A percentile compares a stretch with the other conserved stretches of the same genome.
Conservation (phyloP, 2,888 invertebrate genomes). For the Tetragonisca angustula region DNA sequence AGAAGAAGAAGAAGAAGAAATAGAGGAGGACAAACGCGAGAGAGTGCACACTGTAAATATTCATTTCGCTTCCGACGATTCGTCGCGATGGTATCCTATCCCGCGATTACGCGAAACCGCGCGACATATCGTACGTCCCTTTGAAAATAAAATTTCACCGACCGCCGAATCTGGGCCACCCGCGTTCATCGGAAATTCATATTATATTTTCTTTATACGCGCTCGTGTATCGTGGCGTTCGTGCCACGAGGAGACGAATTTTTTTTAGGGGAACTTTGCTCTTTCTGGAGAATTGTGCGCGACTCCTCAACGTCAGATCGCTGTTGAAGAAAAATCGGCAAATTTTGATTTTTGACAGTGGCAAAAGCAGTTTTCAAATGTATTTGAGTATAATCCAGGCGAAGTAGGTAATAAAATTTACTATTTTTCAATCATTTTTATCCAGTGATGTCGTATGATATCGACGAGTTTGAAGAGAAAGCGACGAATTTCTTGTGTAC, state of each 20-base stretch:
- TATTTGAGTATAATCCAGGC: no score
- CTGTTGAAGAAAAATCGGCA: no score
- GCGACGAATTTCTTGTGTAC: no score
- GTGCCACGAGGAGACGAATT: background rate
- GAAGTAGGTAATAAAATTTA: no score
- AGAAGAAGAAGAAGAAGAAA: background rate
- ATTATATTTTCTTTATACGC: conserved; percentile 10
- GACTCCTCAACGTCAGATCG: no score
- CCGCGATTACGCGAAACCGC: conserved; percentile 38
- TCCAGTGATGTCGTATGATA: no score
- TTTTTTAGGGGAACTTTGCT: no score
- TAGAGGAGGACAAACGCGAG: background rate
- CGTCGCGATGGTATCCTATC: background rate
- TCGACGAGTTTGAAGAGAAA: no score
- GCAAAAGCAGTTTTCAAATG: no score
- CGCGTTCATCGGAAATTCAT: conserved; percentile 14
- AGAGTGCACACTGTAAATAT: conserved; percentile 31
- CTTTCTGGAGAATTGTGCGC: no score
- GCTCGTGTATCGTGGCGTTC: background rate
- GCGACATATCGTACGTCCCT: conserved; percentile 26
- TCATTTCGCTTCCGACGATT: conserved; percentile 29
- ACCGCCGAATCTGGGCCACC: conserved; percentile 1
- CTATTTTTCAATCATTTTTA: no score
- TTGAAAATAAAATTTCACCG: conserved; percentile 28
- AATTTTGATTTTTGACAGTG: no score